phyloP scores from a whole-genome alignment of 2,888 invertebrate species.

The Xestia ashworthii region DNA sequence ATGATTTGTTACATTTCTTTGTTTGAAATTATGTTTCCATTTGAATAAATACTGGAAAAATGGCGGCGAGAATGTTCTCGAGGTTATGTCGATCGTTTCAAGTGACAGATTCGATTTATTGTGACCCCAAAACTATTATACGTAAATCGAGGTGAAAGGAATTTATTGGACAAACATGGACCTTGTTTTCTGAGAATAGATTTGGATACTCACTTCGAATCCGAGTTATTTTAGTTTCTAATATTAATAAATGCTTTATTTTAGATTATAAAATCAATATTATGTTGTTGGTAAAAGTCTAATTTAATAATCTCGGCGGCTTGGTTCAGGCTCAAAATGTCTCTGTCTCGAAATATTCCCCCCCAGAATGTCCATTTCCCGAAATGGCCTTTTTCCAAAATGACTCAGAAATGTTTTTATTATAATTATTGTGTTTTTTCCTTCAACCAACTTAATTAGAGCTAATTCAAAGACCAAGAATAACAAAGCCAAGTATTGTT shows the following conservation, averaged over 20 bases:
- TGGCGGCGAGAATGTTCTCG: constrained; percentile 3
- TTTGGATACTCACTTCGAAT: neutral
- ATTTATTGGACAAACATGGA: constrained; percentile 23
- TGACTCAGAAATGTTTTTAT: too few relatives aligned
- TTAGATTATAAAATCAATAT: too few relatives aligned
- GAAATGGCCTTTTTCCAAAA: too few relatives aligned
- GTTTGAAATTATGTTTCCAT: constrained; percentile 37
- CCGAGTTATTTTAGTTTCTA: neutral
- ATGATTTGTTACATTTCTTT: constrained; percentile 33
- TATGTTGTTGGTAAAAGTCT: too few relatives aligned
- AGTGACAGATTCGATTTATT: constrained; percentile 50
- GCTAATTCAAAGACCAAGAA: neutral
- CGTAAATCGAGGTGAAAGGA: constrained; percentile 31
- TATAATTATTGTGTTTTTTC: neutral
- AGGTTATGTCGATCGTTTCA: constrained; percentile 33
- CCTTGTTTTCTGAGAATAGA: constrained; percentile 22
- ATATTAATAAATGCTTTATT: neutral
- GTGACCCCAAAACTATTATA: constrained; percentile 28
- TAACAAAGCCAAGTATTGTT: neutral
- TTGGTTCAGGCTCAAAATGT: too few relatives aligned
- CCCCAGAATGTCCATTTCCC: too few relatives aligned
- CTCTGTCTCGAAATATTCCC: too few relatives aligned
- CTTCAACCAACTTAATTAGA: neutral
- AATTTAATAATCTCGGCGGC: too few relatives aligned
- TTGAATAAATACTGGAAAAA: constrained; percentile 41